A percentile compares a stretch with the other conserved stretches of the same genome.
Conservation (phyloP, 1,140 invertebrate genomes). For the Helicorthomorpha holstii region DNA sequence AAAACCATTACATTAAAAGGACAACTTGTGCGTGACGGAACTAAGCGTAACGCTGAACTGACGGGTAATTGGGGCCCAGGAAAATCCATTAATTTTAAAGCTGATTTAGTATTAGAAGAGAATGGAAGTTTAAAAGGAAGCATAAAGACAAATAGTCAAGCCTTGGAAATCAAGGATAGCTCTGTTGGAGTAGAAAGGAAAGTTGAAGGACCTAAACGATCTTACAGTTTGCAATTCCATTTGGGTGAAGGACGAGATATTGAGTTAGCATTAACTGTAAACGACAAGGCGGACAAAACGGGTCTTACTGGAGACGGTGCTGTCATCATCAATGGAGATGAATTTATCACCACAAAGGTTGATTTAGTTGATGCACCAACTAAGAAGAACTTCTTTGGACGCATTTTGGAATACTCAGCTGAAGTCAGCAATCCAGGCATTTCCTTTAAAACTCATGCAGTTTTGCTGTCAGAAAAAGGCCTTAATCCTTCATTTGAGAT, state of each 20-base stretch:
- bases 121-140: background rate
- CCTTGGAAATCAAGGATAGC: background rate
- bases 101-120: background rate
- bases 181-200: background rate
- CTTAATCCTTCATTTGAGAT: background rate
- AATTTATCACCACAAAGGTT: background rate
- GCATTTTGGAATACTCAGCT: background rate
- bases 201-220: background rate
- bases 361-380: background rate
- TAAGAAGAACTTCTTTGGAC: background rate
- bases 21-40: background rate
- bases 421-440: background rate
- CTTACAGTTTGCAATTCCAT: background rate
- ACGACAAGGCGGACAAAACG: background rate
- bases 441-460: background rate
- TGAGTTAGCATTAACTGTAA: background rate
- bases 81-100: background rate
- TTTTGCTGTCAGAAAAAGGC: background rate
- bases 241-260: background rate
- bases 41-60: background rate
- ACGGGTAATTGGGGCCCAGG: background rate
- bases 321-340: background rate
- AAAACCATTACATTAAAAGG: background rate
- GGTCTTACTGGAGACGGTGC: background rate
- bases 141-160: background rate